Percentiles rank a stretch among this genome's conserved stretches.
phyloP scores from a whole-genome alignment of 2,113 vertebrate species.

The Hyla sarda region DNA sequence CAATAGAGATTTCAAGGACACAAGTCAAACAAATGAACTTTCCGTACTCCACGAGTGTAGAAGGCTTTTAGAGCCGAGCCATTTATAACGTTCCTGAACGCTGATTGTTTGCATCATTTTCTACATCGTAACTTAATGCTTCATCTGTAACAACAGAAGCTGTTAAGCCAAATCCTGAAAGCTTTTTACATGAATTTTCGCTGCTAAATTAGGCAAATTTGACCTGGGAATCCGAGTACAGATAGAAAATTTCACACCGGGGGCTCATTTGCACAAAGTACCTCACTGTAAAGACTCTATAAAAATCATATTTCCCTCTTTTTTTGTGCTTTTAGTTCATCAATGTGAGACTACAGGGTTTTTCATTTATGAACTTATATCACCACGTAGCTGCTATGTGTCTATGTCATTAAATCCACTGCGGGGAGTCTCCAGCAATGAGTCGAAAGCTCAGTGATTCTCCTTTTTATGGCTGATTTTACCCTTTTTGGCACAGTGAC shows the following conservation, averaged over 20 bases:
- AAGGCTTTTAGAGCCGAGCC: constrained; percentile 44
- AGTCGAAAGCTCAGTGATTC: constrained; percentile 65
- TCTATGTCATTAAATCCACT: constrained; percentile 71
- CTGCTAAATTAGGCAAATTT: constrained; percentile 60
- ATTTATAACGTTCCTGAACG: constrained; percentile 55
- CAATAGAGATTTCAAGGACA: constrained; percentile 48
- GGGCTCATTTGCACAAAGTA: constrained; percentile 55
- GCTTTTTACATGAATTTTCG: constrained; percentile 57
- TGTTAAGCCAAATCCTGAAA: constrained; percentile 56
- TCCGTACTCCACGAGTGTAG: not conserved
- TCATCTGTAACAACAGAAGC: constrained; percentile 59
- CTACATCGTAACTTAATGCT: constrained; percentile 56
- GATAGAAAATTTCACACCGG: constrained; percentile 55
- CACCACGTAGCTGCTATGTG: constrained; percentile 66
- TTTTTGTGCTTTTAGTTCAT: constrained; percentile 40
- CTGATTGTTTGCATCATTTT: constrained; percentile 59
- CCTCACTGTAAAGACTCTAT: constrained; percentile 57
- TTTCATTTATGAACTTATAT: constrained; percentile 63
- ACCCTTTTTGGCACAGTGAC: constrained; percentile 70
- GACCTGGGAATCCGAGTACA: constrained; percentile 60
- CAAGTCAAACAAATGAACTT: constrained; percentile 53
- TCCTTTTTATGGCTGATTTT: constrained; percentile 66
- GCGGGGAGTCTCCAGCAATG: constrained; percentile 67
- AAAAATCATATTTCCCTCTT: constrained; percentile 55
- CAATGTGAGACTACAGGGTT: constrained; percentile 51